These are phyloP conservation scores for Hyperoplus immaculatus DNA, from an alignment of 2,797 vertebrate species.

Conservation along the genomic window DNA sequence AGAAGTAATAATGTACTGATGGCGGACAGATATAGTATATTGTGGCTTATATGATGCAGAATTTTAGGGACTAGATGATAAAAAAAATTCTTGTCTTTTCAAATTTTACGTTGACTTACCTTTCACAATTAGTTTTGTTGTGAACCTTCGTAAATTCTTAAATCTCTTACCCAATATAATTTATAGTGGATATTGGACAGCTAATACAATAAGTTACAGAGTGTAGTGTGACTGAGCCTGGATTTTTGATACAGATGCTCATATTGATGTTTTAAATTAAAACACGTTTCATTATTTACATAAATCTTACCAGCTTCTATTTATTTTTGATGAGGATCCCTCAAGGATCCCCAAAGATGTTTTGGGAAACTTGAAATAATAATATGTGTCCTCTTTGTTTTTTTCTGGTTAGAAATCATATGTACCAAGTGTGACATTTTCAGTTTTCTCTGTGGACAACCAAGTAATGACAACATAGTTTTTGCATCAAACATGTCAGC, in stretches of 20 bases:
- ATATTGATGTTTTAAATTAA: neutral
- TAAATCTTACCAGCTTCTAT: neutral
- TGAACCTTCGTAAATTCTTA: too few species aligned
- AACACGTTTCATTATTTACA: neutral
- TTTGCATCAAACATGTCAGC: too few species aligned
- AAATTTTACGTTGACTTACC: too few species aligned
- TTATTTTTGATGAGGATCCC: neutral
- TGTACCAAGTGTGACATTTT: too few species aligned
- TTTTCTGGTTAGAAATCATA: too few species aligned
- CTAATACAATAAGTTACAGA: neutral
- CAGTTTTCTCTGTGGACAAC: too few species aligned
- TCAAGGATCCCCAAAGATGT: neutral
- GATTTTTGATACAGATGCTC: neutral
- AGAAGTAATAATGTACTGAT: constrained; percentile 8
- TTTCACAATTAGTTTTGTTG: too few species aligned
- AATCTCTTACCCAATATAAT: neutral
- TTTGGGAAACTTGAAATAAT: neutral
- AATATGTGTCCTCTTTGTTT: too few species aligned
- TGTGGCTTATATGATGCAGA: neutral
- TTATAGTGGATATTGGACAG: neutral
- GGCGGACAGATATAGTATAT: neutral
- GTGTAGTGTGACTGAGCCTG: neutral
- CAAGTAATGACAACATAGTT: too few species aligned
- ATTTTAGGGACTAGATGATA: neutral
- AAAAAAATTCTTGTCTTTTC: neutral